Base-by-base conservation (phyloP, 2,888 invertebrate genomes). In the Agelastica alni region DNA sequence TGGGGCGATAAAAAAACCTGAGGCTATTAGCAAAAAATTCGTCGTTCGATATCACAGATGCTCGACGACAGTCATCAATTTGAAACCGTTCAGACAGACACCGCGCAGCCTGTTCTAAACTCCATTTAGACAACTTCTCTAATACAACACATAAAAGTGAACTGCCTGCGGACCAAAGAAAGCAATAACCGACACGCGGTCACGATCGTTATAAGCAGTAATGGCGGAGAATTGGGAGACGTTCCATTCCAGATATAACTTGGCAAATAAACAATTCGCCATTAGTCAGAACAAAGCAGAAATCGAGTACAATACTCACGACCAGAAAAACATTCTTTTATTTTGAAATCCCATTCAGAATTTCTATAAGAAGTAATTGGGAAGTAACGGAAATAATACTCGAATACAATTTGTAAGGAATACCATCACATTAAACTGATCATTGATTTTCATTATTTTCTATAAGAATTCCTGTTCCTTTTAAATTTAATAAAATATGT, bases 121-220 rank as follows among this genome's bases (percentile, higher is more conserved):
- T 66, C 60, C 58, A 58, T 65, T 64, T 58, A 53, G 61, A 61
- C 62, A 65, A 68, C 61, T 67, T 64, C 61, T 55, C 62, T 66
- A 67, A 69, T 68, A 67, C 63, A 64, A 68, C 62, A 67, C 68
- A 71, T 72, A 71, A 72, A 72, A 72, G 64, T 65, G 69, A 69
- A 68, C 69, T 66, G 67, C 62, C 69, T 66, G 67, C 62, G 65
- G 65, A 57, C 62, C 63, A 66, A 71, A 73, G 71, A 72, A 72
- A 70, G 74, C 71, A 73, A 74, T 74, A 74, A 74, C 70, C 67
- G 64, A 64, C 74, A 74, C 68, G 66, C 73, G 71, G 71, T 62
- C 64, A 62, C 67, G 65, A 65, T 69, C 72, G 71, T 74, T 73
- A 73, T 71, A 70, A 69, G 65, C 71, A 66, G 70, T 71, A 71